Evolutionary conservation across 2,797 vertebrate species (phyloP).

Genomic region (Geotria australis): DNA sequence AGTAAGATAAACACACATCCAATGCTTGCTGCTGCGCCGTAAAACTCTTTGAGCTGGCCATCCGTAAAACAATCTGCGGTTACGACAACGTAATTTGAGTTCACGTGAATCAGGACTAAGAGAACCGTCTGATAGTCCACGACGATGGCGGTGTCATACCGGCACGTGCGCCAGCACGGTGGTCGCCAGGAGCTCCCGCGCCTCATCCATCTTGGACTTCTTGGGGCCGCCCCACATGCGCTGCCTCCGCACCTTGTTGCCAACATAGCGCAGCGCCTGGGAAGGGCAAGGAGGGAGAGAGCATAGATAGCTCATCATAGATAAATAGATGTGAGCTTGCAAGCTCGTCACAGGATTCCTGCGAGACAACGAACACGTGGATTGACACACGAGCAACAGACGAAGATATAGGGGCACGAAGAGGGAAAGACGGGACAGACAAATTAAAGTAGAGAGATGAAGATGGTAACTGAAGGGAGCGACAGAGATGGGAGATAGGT

Average conservation of each 20-base stretch:
- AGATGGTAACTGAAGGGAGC: neutral
- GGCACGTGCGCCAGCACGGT: slow-evolving; percentile 78
- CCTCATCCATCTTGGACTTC: slow-evolving; percentile 96
- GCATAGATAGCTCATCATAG: no score
- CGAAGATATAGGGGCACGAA: neutral
- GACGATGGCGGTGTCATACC: slow-evolving; percentile 9
- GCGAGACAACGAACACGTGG: no score
- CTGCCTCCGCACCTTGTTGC: slow-evolving; percentile 82
- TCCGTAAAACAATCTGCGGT: no score
- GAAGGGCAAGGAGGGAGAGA: neutral
- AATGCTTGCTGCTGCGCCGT: no score
- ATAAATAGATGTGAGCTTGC: no score
- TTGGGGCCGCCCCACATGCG: slow-evolving; percentile 96
- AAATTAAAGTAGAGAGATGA: neutral
- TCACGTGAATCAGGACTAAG: no score
- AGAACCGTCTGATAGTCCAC: no score
- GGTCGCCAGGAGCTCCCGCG: slow-evolving; percentile 65
- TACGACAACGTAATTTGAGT: no score
- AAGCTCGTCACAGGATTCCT: no score
- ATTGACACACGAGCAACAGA: no score
- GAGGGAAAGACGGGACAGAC: neutral
- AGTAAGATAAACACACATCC: no score
- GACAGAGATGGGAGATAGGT: neutral
- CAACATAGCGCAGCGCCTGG: slow-evolving; percentile 70
- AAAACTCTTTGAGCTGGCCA: no score